Conservation (phyloP, 2,113 vertebrate species). For the Dryoscopus gambensis region DNA sequence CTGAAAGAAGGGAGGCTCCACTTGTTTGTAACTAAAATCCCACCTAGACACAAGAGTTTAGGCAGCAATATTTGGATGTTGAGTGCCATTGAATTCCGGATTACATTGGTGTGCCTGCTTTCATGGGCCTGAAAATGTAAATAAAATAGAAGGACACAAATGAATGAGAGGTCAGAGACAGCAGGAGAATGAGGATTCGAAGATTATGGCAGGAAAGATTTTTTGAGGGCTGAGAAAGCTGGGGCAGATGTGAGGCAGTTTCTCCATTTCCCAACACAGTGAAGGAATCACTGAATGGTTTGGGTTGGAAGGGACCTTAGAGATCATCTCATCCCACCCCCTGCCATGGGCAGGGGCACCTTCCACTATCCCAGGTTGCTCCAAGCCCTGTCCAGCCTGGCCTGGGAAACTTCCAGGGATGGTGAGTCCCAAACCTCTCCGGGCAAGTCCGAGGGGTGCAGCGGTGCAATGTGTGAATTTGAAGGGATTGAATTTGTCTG, state of each 20-base stretch:
- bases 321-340: background rate
- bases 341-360: background rate
- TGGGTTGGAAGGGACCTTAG: background rate
- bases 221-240: background rate
- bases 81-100: background rate
- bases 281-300: background rate
- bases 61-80: background rate
- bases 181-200: background rate
- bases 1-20: background rate
- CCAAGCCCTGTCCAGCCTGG: background rate
- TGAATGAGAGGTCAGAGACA: background rate
- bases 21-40: background rate
- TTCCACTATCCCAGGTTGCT: background rate
- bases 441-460: background rate
- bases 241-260: background rate
- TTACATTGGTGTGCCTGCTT: background rate
- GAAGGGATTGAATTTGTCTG: background rate
- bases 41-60: background rate
- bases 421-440: background rate
- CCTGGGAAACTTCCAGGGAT: background rate
- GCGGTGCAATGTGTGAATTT: too few species aligned
- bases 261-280: background rate
- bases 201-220: background rate
- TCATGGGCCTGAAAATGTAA: background rate
- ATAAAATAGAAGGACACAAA: background rate